A percentile compares a stretch with the other conserved stretches of the same genome.
Evolutionary conservation across 2,797 vertebrate species (phyloP).

Genomic region (Alcedo atthis): DNA sequence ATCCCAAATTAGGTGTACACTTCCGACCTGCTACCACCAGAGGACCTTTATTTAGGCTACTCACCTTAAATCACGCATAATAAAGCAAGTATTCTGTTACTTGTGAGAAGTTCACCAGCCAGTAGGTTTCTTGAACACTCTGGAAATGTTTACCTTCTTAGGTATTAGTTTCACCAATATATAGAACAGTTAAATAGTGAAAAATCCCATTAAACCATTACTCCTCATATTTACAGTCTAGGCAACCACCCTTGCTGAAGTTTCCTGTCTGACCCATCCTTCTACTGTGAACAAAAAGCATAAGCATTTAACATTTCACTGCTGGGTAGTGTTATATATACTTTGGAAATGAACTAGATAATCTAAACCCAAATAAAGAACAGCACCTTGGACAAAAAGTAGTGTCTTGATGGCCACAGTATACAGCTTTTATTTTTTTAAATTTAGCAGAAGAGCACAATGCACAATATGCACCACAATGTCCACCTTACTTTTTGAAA

Average conservation of each 20-base stretch:
- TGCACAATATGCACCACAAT: not conserved
- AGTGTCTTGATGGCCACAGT: not conserved
- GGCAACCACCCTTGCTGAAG: not conserved
- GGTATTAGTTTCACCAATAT: not conserved
- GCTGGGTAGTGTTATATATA: not conserved
- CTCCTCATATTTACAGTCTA: not conserved
- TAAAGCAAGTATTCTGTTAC: not conserved
- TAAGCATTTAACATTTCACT: not conserved
- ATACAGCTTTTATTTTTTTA: not conserved
- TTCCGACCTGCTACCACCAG: slow-evolving; percentile 23
- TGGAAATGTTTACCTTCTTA: not conserved
- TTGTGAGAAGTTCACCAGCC: not conserved
- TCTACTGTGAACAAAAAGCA: not conserved
- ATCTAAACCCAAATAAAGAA: not conserved
- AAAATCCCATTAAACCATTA: not conserved
- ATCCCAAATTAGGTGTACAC: not conserved
- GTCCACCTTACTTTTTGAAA: not conserved
- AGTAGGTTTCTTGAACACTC: not conserved
- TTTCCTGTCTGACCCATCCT: not conserved
- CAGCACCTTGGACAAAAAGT: not conserved
- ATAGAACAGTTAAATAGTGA: not conserved
- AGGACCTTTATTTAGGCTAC: slow-evolving; percentile 10
- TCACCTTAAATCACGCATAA: not conserved
- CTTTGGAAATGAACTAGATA: not conserved
- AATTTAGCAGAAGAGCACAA: not conserved